Evolutionary conservation across 2,888 invertebrate species (phyloP).

Genomic region (Acanthosepion pharaonis): DNA sequence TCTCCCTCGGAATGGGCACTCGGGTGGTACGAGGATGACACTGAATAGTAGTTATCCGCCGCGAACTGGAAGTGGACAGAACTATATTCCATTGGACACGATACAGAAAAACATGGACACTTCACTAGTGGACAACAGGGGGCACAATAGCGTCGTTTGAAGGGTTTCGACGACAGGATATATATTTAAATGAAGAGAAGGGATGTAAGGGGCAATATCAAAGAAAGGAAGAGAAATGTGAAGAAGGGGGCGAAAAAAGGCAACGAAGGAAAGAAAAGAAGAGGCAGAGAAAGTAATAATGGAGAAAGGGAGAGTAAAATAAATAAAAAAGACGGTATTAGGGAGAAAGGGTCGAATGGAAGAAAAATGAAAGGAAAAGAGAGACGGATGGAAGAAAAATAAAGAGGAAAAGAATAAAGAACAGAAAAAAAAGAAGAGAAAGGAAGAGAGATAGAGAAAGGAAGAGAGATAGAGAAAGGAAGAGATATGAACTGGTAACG

Average conservation of each 20-base stretch:
- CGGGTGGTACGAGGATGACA: constrained; percentile 58
- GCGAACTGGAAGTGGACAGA: constrained; percentile 63
- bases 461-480: too few species aligned
- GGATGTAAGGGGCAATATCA: too few species aligned
- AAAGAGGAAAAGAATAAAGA: too few species aligned
- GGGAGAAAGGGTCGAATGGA: too few species aligned
- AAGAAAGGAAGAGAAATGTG: too few species aligned
- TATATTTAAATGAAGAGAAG: too few species aligned
- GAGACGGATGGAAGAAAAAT: too few species aligned
- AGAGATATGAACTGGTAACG: too few species aligned
- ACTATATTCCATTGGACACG: constrained; percentile 56
- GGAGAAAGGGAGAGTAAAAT: not conserved
- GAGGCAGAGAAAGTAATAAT: not conserved
- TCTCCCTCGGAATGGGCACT: constrained; percentile 50
- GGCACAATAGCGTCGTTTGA: not conserved
- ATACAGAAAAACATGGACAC: not conserved
- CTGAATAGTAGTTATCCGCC: constrained; percentile 72
- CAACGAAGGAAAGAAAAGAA: not conserved
- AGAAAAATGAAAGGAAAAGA: too few species aligned
- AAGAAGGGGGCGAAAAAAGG: too few species aligned
- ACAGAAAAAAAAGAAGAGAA: too few species aligned
- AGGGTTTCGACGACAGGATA: not conserved
- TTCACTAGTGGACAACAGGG: not conserved
- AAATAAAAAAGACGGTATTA: not conserved
- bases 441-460: too few species aligned